Evolutionary conservation across 2,888 invertebrate genomes (phyloP).

Genomic region (Chrysolina americana): DNA sequence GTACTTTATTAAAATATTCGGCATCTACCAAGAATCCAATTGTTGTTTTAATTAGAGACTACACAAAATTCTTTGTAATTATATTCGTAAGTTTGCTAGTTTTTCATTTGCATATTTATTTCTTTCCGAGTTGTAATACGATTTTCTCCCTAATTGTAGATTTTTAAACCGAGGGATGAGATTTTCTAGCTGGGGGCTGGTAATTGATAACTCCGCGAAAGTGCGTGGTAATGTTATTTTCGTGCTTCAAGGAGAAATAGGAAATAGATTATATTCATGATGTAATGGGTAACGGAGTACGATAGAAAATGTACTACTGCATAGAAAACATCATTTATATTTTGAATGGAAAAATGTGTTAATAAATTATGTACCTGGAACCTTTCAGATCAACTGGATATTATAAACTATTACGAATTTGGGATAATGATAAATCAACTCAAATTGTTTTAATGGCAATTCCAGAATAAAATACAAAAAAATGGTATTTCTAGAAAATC

Average conservation of each 20-base stretch:
- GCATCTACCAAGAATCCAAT: slow-evolving; percentile 63
- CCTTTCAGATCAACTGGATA: too few relatives aligned
- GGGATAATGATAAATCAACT: too few relatives aligned
- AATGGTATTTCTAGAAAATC: too few relatives aligned
- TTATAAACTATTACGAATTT: too few relatives aligned
- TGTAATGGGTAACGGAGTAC: slow-evolving; percentile 24
- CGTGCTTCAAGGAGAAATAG: slow-evolving; percentile 36
- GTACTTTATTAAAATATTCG: slow-evolving; percentile 64
- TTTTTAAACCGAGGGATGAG: slow-evolving; percentile 50
- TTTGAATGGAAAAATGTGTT: neutral
- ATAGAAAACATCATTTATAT: neutral
- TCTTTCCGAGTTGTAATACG: slow-evolving; percentile 49
- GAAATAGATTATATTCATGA: slow-evolving; percentile 46
- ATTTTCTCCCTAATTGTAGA: slow-evolving; percentile 50
- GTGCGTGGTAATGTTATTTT: slow-evolving; percentile 40
- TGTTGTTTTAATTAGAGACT: slow-evolving; percentile 65
- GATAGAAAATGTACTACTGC: slow-evolving; percentile 1
- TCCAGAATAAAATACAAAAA: too few relatives aligned
- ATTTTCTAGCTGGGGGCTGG: slow-evolving; percentile 45
- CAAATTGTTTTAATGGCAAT: too few relatives aligned
- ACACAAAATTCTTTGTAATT: slow-evolving; percentile 62
- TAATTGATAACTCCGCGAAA: slow-evolving; percentile 48
- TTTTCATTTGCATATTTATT: slow-evolving; percentile 55
- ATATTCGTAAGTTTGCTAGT: slow-evolving; percentile 59
- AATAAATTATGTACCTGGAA: too few relatives aligned